Evolutionary conservation across 2,797 vertebrate genomes (phyloP).

Genomic region (Sebastes minor): DNA sequence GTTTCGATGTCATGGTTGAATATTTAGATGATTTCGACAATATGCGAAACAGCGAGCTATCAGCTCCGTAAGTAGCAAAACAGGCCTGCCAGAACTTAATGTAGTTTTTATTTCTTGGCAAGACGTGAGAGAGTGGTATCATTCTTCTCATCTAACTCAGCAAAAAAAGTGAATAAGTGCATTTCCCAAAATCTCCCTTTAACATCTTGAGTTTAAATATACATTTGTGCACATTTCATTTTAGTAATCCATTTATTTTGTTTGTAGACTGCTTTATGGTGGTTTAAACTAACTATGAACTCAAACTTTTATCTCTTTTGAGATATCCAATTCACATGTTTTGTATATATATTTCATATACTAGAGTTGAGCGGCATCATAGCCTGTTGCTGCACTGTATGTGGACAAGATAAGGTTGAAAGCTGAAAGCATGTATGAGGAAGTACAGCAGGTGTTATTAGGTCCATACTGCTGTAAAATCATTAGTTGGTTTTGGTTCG

Average conservation of each 20-base stretch:
- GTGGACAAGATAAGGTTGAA: background rate
- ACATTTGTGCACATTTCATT: background rate
- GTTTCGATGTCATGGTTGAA: too few species aligned
- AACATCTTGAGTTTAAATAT: background rate
- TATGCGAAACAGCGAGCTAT: too few species aligned
- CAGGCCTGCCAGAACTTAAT: background rate
- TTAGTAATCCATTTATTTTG: background rate
- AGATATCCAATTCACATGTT: background rate
- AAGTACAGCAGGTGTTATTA: background rate
- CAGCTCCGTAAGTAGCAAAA: background rate
- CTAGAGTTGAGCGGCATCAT: background rate
- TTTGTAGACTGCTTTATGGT: background rate
- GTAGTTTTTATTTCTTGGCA: background rate
- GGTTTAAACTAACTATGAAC: background rate
- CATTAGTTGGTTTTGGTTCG: background rate
- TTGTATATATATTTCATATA: background rate
- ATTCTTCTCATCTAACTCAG: background rate
- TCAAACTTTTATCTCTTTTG: background rate
- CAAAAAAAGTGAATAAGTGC: background rate
- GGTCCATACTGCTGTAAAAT: background rate
- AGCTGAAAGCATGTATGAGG: background rate
- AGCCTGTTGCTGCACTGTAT: background rate
- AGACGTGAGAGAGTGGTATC: background rate
- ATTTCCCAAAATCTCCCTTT: background rate
- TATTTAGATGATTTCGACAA: too few species aligned